These are phyloP conservation scores for Xiphophorus maculatus DNA, from an alignment of 2,113 vertebrate genomes.

Conservation along the genomic window DNA sequence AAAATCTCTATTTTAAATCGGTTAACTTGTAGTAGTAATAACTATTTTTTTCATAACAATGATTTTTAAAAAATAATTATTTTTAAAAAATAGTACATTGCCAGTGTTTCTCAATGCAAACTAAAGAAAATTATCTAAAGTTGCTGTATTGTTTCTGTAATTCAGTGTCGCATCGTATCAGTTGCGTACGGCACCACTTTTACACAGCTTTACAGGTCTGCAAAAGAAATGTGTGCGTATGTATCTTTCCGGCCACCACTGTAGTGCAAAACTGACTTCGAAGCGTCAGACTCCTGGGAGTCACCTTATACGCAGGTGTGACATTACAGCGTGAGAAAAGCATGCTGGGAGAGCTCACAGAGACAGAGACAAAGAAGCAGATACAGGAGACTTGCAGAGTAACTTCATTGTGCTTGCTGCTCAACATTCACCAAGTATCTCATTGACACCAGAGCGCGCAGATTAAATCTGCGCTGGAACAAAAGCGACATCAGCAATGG, in stretches of 20 bases:
- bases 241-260: constrained; percentile 47
- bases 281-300: constrained; percentile 54
- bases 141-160: not conserved
- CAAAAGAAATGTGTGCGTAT: constrained; percentile 11
- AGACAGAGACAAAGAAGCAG: constrained; percentile 36
- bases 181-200: constrained; percentile 2
- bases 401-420: constrained; percentile 21
- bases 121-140: not conserved
- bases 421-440: not conserved
- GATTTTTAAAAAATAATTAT: no score
- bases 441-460: not conserved
- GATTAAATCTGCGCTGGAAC: not conserved
- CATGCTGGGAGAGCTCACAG: constrained; percentile 75
- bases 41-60: no score
- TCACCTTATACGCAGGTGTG: constrained; percentile 82
- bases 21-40: no score
- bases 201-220: not conserved
- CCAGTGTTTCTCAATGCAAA: not conserved
- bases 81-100: no score
- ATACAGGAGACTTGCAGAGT: constrained; percentile 27
- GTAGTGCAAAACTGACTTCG: constrained; percentile 71
- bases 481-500: not conserved
- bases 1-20: no score
- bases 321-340: constrained; percentile 79
- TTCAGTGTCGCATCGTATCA: not conserved